A percentile compares a stretch with the other conserved stretches of the same genome.
Conservation (phyloP, 2,888 invertebrate genomes). For the Luffia ferchaultella region DNA sequence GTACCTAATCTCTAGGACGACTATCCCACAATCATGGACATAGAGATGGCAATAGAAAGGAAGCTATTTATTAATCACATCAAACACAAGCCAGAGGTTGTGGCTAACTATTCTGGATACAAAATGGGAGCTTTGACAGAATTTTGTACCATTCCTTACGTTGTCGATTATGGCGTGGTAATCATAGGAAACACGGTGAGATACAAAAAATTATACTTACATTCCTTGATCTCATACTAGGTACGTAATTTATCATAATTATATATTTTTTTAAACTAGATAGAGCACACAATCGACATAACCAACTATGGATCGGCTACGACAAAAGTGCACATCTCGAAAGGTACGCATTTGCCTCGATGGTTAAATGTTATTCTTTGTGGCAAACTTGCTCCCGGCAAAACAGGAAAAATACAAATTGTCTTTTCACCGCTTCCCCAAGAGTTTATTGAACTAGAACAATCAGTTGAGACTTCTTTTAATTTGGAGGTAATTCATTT, state of each 20-base stretch:
- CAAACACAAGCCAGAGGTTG: slow-evolving; percentile 36
- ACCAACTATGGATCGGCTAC: slow-evolving; percentile 65
- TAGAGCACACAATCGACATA: slow-evolving; percentile 47
- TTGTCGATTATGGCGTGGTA: slow-evolving; percentile 66
- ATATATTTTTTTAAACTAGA: slow-evolving; percentile 20
- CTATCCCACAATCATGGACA: slow-evolving; percentile 64
- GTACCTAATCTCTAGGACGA: too few species aligned
- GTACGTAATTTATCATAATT: too few species aligned
- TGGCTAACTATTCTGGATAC: slow-evolving; percentile 29
- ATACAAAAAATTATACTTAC: slow-evolving; percentile 1
- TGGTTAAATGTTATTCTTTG: slow-evolving; percentile 44
- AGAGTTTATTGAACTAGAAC: slow-evolving; percentile 46
- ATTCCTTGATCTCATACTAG: slow-evolving; percentile 14
- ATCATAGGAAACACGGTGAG: slow-evolving; percentile 50
- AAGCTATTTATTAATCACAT: slow-evolving; percentile 52
- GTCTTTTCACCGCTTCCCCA: slow-evolving; percentile 54
- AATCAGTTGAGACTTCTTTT: slow-evolving; percentile 42
- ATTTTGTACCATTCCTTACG: slow-evolving; percentile 55
- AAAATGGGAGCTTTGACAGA: slow-evolving; percentile 46
- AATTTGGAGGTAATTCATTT: slow-evolving; percentile 63
- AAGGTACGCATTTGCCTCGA: slow-evolving; percentile 30
- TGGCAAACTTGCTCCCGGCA: slow-evolving; percentile 50
- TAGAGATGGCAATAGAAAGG: slow-evolving; percentile 69
- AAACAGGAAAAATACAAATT: slow-evolving; percentile 53
- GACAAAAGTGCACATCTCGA: slow-evolving; percentile 47